phyloP scores from a whole-genome alignment of 1,140 invertebrate species.

The Plodia interpunctella region DNA sequence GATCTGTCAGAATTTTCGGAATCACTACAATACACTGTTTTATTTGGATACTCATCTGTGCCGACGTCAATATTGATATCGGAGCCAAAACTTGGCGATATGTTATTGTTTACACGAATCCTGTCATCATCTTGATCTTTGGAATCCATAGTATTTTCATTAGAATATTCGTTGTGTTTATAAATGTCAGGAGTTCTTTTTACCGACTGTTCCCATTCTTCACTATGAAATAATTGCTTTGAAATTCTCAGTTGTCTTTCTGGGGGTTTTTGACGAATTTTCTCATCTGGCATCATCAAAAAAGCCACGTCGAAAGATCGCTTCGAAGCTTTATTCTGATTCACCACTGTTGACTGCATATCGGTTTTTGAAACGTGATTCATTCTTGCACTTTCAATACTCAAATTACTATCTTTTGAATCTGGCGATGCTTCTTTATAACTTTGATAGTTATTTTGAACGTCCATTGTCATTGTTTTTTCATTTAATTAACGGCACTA shows the following conservation, averaged over 20 bases:
- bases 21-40: conserved; percentile 70
- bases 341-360: conserved; percentile 55
- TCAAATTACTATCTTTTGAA: conserved; percentile 56
- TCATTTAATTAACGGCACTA: conserved; percentile 58
- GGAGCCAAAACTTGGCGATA: conserved; percentile 68
- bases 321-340: conserved; percentile 77
- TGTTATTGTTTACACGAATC: conserved; percentile 65
- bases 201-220: conserved; percentile 61
- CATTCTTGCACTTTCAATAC: conserved; percentile 65
- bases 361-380: conserved; percentile 50
- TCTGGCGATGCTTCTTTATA: conserved; percentile 70
- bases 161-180: conserved; percentile 62
- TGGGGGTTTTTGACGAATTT: conserved; percentile 82
- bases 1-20: conserved; percentile 73
- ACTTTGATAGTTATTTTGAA: conserved; percentile 74
- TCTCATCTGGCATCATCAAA: conserved; percentile 90
- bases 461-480: conserved; percentile 76
- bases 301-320: conserved; percentile 93
- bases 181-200: conserved; percentile 61
- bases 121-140: conserved; percentile 69
- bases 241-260: conserved; percentile 79
- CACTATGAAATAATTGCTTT: conserved; percentile 67
- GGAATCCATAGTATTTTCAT: conserved; percentile 54
- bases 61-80: conserved; percentile 77
- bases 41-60: conserved; percentile 73